phyloP scores from a whole-genome alignment of 2,113 vertebrate genomes.

The Etheostoma cragini region DNA sequence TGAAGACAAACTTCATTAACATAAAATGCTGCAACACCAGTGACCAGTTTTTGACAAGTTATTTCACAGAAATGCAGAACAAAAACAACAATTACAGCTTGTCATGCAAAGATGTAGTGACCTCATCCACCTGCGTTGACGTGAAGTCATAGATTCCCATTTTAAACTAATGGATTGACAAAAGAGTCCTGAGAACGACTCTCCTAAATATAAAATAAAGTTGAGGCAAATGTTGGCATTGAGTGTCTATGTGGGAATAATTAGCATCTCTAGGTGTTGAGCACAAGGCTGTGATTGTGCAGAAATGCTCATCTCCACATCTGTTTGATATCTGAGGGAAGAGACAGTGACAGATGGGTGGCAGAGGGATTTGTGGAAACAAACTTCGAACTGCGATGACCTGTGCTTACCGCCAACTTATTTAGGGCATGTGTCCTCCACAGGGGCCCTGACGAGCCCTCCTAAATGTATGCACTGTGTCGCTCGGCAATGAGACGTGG shows the following conservation, averaged over 20 bases:
- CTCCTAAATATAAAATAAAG: background rate
- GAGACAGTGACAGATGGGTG: slow-evolving; percentile 57
- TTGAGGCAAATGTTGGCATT: slow-evolving; percentile 15
- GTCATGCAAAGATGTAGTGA: background rate
- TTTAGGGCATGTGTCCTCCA: slow-evolving; percentile 53
- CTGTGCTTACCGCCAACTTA: slow-evolving; percentile 37
- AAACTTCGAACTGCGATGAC: slow-evolving; percentile 33
- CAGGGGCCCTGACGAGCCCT: slow-evolving; percentile 19
- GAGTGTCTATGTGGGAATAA: slow-evolving; percentile 48
- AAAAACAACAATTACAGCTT: background rate
- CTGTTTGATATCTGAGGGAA: slow-evolving; percentile 50
- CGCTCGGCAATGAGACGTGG: slow-evolving; percentile 27
- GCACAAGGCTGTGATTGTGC: slow-evolving; percentile 44
- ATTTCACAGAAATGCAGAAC: background rate
- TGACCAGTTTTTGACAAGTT: background rate
- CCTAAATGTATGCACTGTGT: slow-evolving; percentile 6
- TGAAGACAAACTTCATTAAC: background rate
- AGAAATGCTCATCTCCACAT: slow-evolving; percentile 66
- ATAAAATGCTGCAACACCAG: background rate
- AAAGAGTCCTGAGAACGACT: background rate
- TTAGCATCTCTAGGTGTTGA: slow-evolving; percentile 52
- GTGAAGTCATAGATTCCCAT: background rate
- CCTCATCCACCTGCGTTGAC: slow-evolving; percentile 2
- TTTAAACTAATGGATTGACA: background rate
- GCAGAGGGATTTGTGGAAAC: slow-evolving; percentile 47